Evolutionary conservation across 2,797 vertebrate genomes (phyloP), one percentile per base, ranked within the genome.

Genomic region (Erpetoichthys calabaricus): DNA sequence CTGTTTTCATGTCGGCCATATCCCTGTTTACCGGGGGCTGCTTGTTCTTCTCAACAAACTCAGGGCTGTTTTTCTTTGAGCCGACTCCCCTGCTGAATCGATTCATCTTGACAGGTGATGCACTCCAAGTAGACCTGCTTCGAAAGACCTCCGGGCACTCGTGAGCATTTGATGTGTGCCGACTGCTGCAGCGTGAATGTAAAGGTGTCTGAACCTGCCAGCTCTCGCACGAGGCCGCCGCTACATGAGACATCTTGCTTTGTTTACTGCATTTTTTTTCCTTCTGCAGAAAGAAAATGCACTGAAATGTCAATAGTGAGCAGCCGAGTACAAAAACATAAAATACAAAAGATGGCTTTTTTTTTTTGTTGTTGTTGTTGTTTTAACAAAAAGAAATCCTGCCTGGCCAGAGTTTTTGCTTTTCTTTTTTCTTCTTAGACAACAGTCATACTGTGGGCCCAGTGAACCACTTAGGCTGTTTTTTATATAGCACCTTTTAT

Each of bases 71-170:
- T 58, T 68, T 53, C 45, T 67, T 68, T 64, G 63, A 60, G 65
- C 64, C 64, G 65, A 73, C 65, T 64, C 69, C 60, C 55, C 58
- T 57, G 42, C 43, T 5, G 53, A 73, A 71, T 78, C 69, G 10
- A 73, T 71, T 60, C 47, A n/a, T 62, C 61, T 56, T 60, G 55
- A 67, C 71, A 72, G 71, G 59, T 3, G 58, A 71, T 55, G 61
- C 59, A 7, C 63, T 64, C 60, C 50, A 57, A 49, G 56, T 41
- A 59, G 64, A 65, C 44, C 61, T 9, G 47, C 42, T 60, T 47
- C 44, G 0, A 56, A 65, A 55, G 44, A 57, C 62, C 60, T 55
- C 45, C 0, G 64, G 60, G 70, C 43, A 42, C 59, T 8, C 3
- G 10, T 45, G 47, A 70, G 64, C 56, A 55, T 64, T 59, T 59